Base-by-base conservation (phyloP, 2,888 invertebrate species). In the Xestia xanthographa region DNA sequence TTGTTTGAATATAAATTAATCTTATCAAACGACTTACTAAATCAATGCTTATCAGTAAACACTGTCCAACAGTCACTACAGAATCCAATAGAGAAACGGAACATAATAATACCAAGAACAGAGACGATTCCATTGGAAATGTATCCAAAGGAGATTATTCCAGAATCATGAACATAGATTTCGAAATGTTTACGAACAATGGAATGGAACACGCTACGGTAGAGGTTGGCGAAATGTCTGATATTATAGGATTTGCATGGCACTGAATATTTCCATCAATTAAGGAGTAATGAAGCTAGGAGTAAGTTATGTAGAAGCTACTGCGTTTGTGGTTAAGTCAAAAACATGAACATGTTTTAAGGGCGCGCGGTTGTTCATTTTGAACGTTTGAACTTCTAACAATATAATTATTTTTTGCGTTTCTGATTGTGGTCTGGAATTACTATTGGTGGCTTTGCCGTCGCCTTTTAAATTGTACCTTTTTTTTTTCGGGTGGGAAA, bases 101-200 rank as follows among this genome's bases (percentile, higher is more conserved):
- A 65, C 45, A 34, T 63, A 53, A 38, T 63, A 68, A 53, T 58
- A 60, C 34, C n/a, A 20, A 41, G 38, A 58, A 62, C 66, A 43
- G 26, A 5, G 41, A 67, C 41, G 34, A 14, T 48, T 34, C 34
- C 41, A 72, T 67, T 60, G 66, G 29, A 80, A 80, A 71, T 58
- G 53, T 66, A 72, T 66, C 67, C 45, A 72, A 50, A 69, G 62
- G 34, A 75, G 77, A 73, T 83, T 77, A 86, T 66, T 70, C 60
- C 73, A 72, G 67, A 82, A 75, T 82, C 74, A 67, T 75, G 82
- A 82, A 74, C 66, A 75, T 70, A 58, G 67, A 83, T 63, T 58
- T 69, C 29, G 53, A 77, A 80, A 77, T 71, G 72, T 66, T 83
- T 83, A 80, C 58, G 80, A 80, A 86, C 86, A 85, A 86, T 86